phyloP scores from a whole-genome alignment of 2,797 vertebrate genomes.

The Fringilla coelebs region DNA sequence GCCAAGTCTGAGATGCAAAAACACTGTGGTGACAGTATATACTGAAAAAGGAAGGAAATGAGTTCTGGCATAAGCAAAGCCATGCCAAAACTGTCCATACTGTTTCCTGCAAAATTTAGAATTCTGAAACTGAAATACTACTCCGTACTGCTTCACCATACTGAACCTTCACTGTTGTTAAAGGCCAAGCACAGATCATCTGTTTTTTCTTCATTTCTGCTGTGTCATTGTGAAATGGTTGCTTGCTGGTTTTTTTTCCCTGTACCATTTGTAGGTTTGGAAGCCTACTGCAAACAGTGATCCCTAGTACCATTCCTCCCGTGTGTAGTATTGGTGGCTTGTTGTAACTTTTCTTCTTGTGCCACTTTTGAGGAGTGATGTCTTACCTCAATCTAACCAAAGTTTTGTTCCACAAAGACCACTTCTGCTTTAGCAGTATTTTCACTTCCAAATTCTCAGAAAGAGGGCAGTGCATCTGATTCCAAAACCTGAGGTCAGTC shows the following conservation, averaged over 20 bases:
- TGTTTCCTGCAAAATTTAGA: constrained; percentile 7
- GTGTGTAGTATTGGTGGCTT: constrained; percentile 70
- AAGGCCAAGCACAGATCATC: constrained; percentile 74
- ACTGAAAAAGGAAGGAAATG: constrained; percentile 9
- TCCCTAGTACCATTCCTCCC: constrained; percentile 59
- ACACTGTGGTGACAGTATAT: constrained; percentile 29
- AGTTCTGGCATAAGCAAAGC: constrained; percentile 41
- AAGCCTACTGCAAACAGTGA: constrained; percentile 69
- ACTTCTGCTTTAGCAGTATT: constrained; percentile 64
- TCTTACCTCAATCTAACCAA: constrained; percentile 71
- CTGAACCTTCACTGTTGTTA: constrained; percentile 58
- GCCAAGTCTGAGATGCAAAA: constrained; percentile 52
- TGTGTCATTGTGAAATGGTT: constrained; percentile 77
- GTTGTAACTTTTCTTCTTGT: constrained; percentile 60
- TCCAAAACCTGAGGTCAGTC: constrained; percentile 71
- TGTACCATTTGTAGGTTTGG: constrained; percentile 85
- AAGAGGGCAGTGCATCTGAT: constrained; percentile 69
- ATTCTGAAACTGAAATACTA: not conserved
- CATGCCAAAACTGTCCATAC: constrained; percentile 31
- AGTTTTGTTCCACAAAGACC: constrained; percentile 71
- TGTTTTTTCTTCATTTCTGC: constrained; percentile 66
- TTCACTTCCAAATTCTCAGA: constrained; percentile 71
- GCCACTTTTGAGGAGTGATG: constrained; percentile 68
- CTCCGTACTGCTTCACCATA: constrained; percentile 38
- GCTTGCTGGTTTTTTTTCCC: constrained; percentile 84